phyloP scores from a whole-genome alignment of 2,797 vertebrate species.

The Gymnothorax reevesii region DNA sequence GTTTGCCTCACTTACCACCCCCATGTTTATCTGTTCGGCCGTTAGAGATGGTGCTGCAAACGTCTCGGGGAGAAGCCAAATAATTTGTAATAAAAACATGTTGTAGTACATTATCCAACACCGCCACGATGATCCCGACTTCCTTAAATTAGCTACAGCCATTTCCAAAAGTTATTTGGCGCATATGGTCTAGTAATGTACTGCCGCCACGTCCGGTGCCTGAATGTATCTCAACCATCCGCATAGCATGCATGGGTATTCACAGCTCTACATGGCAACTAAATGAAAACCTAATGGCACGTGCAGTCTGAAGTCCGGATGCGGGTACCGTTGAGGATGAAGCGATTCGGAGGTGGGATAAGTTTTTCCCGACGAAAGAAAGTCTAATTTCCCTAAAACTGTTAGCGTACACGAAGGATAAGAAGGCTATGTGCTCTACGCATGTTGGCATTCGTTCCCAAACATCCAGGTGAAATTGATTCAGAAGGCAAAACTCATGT shows the following conservation, averaged over 20 bases:
- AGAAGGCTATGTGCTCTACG: neutral
- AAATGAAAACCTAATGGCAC: neutral
- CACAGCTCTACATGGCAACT: slow-evolving; percentile 7
- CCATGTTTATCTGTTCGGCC: slow-evolving; percentile 14
- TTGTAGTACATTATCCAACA: neutral
- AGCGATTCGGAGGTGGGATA: neutral
- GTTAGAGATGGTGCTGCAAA: neutral
- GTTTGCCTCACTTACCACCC: slow-evolving; percentile 6
- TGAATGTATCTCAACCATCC: neutral
- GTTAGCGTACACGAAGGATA: neutral
- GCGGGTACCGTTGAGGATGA: neutral
- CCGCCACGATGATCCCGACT: neutral
- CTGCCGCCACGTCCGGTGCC: slow-evolving; percentile 12
- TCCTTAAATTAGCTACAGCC: slow-evolving; percentile 3
- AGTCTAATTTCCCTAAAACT: neutral
- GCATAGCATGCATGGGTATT: neutral
- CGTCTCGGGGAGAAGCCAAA: slow-evolving; percentile 15
- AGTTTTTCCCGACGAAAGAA: neutral
- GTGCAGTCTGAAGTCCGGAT: neutral
- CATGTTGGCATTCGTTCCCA: neutral
- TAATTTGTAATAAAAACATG: slow-evolving; percentile 5
- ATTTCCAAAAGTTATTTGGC: neutral
- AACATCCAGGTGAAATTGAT: neutral
- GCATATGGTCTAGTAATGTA: neutral
- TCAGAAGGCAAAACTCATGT: neutral